Percentiles rank a stretch among this genome's conserved stretches.
Conservation (phyloP, 2,797 vertebrate species). For the Lateolabrax maculatus region DNA sequence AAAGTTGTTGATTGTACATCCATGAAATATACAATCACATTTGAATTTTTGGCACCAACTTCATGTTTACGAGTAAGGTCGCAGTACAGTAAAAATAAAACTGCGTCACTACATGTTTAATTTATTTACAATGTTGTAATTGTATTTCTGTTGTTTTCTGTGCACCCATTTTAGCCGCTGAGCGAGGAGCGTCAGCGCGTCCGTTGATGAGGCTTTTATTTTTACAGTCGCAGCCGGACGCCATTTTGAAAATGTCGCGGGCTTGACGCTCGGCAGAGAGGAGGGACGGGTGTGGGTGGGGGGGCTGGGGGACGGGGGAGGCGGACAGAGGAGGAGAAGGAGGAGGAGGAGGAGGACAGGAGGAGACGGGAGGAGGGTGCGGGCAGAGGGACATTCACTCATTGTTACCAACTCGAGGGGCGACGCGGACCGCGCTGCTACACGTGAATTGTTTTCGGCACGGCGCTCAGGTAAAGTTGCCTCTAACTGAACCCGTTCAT, state of each 20-base stretch:
- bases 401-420: constrained; percentile 77
- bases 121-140: too few relatives aligned
- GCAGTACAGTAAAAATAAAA: not conserved
- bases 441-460: constrained; percentile 56
- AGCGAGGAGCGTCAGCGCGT: fast-evolving
- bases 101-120: not conserved
- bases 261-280: constrained; percentile 21
- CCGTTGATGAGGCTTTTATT: constrained; percentile 46
- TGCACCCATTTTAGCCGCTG: not conserved
- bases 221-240: constrained; percentile 38
- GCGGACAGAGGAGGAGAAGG: constrained; percentile 47
- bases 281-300: not conserved
- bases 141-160: too few relatives aligned
- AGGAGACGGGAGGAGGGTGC: constrained; percentile 34
- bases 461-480: constrained; percentile 69
- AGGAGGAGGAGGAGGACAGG: constrained; percentile 53
- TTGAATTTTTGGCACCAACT: too few relatives aligned
- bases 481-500: not conserved
- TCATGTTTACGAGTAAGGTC: too few relatives aligned
- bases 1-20: too few relatives aligned
- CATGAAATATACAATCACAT: too few relatives aligned
- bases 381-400: constrained; percentile 62
- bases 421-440: constrained; percentile 39
- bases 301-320: constrained; percentile 15
- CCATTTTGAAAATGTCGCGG: not conserved